Evolutionary conservation across 1,140 invertebrate species (phyloP).

Genomic region (Sesamia nonagrioides): DNA sequence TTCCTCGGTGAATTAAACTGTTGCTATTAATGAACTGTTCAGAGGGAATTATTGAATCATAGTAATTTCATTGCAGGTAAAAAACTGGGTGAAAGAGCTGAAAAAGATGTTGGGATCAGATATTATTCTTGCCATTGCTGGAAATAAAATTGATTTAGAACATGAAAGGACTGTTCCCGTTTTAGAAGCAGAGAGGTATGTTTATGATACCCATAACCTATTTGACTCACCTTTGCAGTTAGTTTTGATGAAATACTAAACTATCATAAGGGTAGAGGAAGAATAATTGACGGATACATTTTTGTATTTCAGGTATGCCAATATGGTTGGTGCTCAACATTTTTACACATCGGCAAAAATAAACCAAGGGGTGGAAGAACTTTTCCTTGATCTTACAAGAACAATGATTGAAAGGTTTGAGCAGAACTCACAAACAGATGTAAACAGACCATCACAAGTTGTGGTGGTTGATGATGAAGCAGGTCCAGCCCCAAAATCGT

Average conservation of each 20-base stretch:
- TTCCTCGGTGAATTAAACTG: no score
- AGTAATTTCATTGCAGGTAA: constrained; percentile 90
- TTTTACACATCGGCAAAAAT: constrained; percentile 98
- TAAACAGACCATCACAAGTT: constrained; percentile 65
- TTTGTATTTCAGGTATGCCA: constrained; percentile 92
- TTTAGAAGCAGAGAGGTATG: constrained; percentile 95
- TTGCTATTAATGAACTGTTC: no score
- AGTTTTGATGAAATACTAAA: background rate
- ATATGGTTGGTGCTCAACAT: constrained; percentile 97
- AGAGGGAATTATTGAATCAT: no score
- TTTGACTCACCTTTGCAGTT: background rate
- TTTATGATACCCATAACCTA: background rate
- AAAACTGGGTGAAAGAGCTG: constrained; percentile 99
- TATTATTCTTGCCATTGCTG: constrained; percentile 97
- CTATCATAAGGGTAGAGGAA: background rate
- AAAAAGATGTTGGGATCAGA: constrained; percentile 98
- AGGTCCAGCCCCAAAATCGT: constrained; percentile 65
- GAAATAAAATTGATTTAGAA: constrained; percentile 99
- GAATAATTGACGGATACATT: constrained; percentile 8
- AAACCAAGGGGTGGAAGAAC: constrained; percentile 97
- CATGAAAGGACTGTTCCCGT: constrained; percentile 94
- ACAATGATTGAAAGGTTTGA: constrained; percentile 76
- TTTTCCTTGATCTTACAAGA: constrained; percentile 96
- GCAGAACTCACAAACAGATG: constrained; percentile 63
- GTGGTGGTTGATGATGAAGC: constrained; percentile 82